Evolutionary conservation across 2,113 vertebrate species (phyloP).

Genomic region (Psammodynastes pulverulentus): DNA sequence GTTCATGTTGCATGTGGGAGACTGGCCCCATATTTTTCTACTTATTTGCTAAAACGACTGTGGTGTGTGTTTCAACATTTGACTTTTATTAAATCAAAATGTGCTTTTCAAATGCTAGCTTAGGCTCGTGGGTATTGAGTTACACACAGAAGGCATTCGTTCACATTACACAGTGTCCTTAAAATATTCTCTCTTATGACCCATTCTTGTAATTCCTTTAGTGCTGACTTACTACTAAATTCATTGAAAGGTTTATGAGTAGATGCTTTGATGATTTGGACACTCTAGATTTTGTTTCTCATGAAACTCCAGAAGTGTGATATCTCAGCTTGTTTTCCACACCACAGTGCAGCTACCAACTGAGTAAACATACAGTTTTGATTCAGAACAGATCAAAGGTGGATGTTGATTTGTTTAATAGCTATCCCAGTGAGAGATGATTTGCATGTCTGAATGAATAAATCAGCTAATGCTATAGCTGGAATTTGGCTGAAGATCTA

Average conservation of each 20-base stretch:
- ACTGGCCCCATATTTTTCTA: slow-evolving; percentile 59
- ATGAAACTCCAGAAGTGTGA: slow-evolving; percentile 28
- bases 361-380: neutral
- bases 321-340: slow-evolving; percentile 33
- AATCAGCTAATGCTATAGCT: neutral
- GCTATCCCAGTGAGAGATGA: neutral
- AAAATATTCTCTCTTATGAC: slow-evolving; percentile 3
- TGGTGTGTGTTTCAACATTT: slow-evolving; percentile 22
- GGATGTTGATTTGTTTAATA: neutral
- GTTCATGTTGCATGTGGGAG: slow-evolving; percentile 48
- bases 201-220: slow-evolving; percentile 8
- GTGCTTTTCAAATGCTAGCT: slow-evolving; percentile 36
- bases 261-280: slow-evolving; percentile 3
- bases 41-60: slow-evolving; percentile 38
- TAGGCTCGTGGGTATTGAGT: slow-evolving; percentile 34
- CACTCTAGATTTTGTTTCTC: slow-evolving; percentile 18
- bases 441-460: neutral
- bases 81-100: slow-evolving; percentile 55
- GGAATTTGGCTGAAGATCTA: neutral
- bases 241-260: slow-evolving; percentile 24
- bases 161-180: slow-evolving; percentile 12
- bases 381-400: neutral
- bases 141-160: slow-evolving; percentile 21
- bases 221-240: slow-evolving; percentile 7
- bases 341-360: neutral